phyloP scores from a whole-genome alignment of 2,888 invertebrate genomes.

The Alviniconcha strummeri region DNA sequence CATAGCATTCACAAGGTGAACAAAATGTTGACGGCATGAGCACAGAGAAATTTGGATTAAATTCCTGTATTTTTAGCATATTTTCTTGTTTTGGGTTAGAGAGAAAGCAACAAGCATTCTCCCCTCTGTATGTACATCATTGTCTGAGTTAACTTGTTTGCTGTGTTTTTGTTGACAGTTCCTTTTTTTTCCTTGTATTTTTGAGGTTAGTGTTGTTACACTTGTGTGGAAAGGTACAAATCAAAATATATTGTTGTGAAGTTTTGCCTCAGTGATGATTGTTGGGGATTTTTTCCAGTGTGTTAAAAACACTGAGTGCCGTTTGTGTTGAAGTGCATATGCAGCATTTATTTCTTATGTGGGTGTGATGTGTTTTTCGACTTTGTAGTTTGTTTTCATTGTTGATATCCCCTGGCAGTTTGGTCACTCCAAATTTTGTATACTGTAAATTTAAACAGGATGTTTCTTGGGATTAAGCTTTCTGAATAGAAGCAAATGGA shows the following conservation, averaged over 20 bases:
- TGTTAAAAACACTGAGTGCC: conserved; percentile 31
- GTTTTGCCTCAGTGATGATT: conserved; percentile 32
- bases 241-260: conserved; percentile 40
- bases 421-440: conserved; percentile 24
- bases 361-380: conserved; percentile 16
- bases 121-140: not conserved
- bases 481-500: not conserved
- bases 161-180: conserved; percentile 39
- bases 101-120: conserved; percentile 13
- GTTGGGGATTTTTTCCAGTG: conserved; percentile 17
- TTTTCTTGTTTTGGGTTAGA: too few species aligned
- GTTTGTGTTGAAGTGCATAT: conserved; percentile 33
- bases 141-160: conserved; percentile 37
- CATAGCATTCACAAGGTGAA: too few species aligned
- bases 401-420: conserved; percentile 26
- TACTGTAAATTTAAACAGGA: not conserved
- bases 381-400: conserved; percentile 22
- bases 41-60: too few species aligned
- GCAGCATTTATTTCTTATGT: conserved; percentile 21
- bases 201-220: conserved; percentile 26
- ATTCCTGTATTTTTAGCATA: too few species aligned
- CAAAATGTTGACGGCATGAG: too few species aligned
- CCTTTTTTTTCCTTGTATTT: conserved; percentile 31
- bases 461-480: not conserved
- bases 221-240: conserved; percentile 41